Percentiles rank a stretch among this genome's conserved stretches.
These are phyloP conservation scores for Coregonus suidteri DNA, from an alignment of 2,797 vertebrate genomes.

Conservation along the genomic window DNA sequence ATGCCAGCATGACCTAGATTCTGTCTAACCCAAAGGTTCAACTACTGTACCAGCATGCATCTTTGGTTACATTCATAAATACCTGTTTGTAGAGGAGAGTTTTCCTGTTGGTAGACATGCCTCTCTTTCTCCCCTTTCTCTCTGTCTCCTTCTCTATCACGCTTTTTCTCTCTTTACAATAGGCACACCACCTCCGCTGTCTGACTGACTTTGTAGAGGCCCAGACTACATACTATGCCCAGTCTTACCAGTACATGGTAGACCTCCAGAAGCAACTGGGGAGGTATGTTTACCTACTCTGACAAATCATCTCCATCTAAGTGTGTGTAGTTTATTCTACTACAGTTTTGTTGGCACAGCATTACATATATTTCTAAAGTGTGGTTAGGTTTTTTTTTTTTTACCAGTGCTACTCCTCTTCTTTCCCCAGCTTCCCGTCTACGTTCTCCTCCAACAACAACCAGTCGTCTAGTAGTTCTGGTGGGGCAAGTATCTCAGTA, in stretches of 20 bases:
- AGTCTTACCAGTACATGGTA: constrained; percentile 98
- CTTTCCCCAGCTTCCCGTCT: constrained; percentile 86
- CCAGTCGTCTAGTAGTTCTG: constrained; percentile 78
- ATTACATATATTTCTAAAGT: background rate
- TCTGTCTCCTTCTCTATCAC: no score
- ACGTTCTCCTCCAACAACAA: constrained; percentile 93
- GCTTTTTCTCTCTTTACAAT: constrained; percentile 11
- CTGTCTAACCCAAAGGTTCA: background rate
- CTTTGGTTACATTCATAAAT: background rate
- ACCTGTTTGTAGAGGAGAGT: background rate
- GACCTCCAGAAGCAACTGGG: constrained; percentile 98
- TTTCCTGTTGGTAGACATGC: background rate
- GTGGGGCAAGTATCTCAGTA: constrained; percentile 78
- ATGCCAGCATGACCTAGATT: background rate
- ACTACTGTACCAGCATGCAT: background rate
- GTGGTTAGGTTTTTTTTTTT: background rate
- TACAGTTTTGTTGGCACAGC: background rate
- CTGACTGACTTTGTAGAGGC: constrained; percentile 98
- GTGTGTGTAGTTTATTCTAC: background rate
- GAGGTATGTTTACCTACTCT: constrained; percentile 76
- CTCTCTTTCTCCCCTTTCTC: background rate
- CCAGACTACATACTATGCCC: constrained; percentile 95
- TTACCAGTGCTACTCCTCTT: background rate
- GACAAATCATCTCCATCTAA: background rate
- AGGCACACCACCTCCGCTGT: constrained; percentile 97